Evolutionary conservation across 2,888 invertebrate genomes (phyloP).

Genomic region (Agrotis exclamationis): DNA sequence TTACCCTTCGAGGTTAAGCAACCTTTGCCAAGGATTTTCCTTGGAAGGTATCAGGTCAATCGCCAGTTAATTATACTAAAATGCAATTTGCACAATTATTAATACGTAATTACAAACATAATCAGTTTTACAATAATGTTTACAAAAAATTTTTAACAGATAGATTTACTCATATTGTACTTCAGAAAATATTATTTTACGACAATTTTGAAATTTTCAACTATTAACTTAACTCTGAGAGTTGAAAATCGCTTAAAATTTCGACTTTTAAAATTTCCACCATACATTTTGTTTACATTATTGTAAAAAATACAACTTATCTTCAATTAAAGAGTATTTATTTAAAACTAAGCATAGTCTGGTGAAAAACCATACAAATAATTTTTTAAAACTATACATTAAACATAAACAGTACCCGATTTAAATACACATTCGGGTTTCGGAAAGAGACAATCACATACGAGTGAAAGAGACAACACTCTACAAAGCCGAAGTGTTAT

Average conservation of each 20-base stretch:
- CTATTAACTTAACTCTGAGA: neutral
- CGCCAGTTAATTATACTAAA: slow-evolving; percentile 1
- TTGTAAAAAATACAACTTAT: slow-evolving; percentile 11
- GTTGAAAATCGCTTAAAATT: neutral
- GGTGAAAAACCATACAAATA: slow-evolving; percentile 14
- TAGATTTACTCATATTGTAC: slow-evolving; percentile 22
- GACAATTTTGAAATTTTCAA: slow-evolving; percentile 4
- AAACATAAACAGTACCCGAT: neutral
- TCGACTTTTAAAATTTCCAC: neutral
- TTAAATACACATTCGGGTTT: neutral
- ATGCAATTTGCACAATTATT: slow-evolving; percentile 15
- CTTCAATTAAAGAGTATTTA: slow-evolving; percentile 37
- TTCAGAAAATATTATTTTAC: neutral
- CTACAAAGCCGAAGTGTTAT: neutral
- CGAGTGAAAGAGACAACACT: neutral
- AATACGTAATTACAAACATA: slow-evolving; percentile 36
- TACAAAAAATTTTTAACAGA: no score
- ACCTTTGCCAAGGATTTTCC: no score
- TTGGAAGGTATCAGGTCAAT: neutral
- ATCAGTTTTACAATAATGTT: slow-evolving; percentile 16
- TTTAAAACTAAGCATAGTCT: slow-evolving; percentile 25
- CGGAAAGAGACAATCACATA: neutral
- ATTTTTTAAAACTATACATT: slow-evolving; percentile 37
- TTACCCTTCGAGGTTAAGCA: no score
- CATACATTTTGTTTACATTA: slow-evolving; percentile 27